Evolutionary conservation across 2,113 vertebrate species (phyloP), one percentile per base, ranked within the genome.

Genomic region (Seriola aureovittata): DNA sequence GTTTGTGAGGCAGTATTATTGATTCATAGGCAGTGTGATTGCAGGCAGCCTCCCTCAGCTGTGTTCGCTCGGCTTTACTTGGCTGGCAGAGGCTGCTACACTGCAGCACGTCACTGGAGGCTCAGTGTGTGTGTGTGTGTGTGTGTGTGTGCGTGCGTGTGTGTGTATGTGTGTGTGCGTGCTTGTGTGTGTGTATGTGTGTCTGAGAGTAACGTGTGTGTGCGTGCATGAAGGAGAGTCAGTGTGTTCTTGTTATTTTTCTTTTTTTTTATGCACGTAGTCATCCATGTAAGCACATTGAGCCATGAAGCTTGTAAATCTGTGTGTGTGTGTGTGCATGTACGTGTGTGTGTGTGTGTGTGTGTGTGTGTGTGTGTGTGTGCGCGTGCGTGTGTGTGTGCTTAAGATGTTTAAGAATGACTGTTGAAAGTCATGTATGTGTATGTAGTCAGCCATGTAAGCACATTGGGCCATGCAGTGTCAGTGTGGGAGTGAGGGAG

Each of bases 21-120:
- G 94, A 95, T 93, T 93, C 88, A 89, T 89, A 88, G 89, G 74
- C 85, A 36, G 84, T 78, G 89, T 91, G 91, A 93, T 87, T 93
- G 91, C 90, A 85, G 76, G 90, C 90, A 78, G 78, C 81, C 75
- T 84, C 78, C 85, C 84, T 87, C 81, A 85, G 85, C 77, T 86
- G 89, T 73, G 81, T 89, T 82, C 71, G 36, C 58, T 86, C 57
- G 71, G 38, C 84, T 81, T 80, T 80, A 63, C 85, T 64, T 19
- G 75, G 60, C 67, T 78, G 69, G 62, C 85, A 85, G 67, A 70
- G 62, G n/a, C 50, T 58, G 80, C 84, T 87, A 83, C 85, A 86
- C 89, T 93, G 94, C 93, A 92, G 92, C 84, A 84, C 63, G 62
- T 87, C 74, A 81, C 80, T 60, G 58, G 66, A 65, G 25, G 42